phyloP scores from a whole-genome alignment of 1,140 invertebrate genomes.

The Asobara japonica region DNA sequence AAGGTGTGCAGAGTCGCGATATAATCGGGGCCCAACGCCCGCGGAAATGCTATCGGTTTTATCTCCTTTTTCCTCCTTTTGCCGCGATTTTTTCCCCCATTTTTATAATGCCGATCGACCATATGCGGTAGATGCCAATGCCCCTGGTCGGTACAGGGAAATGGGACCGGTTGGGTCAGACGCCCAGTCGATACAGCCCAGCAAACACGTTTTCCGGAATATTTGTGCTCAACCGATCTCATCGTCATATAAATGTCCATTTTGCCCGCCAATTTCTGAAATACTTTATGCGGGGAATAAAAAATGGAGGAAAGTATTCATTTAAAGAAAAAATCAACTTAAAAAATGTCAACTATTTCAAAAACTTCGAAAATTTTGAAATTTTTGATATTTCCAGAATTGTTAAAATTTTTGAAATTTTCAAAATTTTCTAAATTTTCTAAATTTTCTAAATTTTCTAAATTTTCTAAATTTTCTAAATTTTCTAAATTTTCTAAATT shows the following conservation, averaged over 20 bases:
- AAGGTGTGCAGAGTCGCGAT: slow-evolving; percentile 7
- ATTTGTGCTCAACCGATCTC: slow-evolving; percentile 8
- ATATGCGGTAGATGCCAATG: slow-evolving; percentile 10
- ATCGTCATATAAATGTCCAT: slow-evolving; percentile 12
- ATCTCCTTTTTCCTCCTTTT: neutral
- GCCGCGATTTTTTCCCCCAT: neutral
- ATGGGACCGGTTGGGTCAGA: slow-evolving; percentile 22
- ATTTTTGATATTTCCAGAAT: too few species aligned
- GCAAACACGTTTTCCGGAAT: slow-evolving; percentile 11
- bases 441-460: too few species aligned
- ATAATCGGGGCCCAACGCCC: slow-evolving; percentile 18
- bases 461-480: too few species aligned
- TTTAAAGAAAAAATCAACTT: too few species aligned
- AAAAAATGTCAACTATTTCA: too few species aligned
- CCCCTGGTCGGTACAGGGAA: slow-evolving; percentile 12
- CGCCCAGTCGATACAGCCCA: slow-evolving; percentile 19
- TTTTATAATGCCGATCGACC: neutral
- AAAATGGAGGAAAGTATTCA: too few species aligned
- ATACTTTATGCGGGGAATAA: neutral
- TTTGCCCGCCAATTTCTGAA: neutral
- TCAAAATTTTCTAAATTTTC: too few species aligned
- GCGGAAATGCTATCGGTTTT: slow-evolving; percentile 22
- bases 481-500: too few species aligned
- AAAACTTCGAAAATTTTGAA: too few species aligned
- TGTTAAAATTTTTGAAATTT: too few species aligned